A percentile compares a stretch with the other conserved stretches of the same genome.
Conservation (phyloP, 2,113 vertebrate species). For the Cyphomyrus discorhynchus region DNA sequence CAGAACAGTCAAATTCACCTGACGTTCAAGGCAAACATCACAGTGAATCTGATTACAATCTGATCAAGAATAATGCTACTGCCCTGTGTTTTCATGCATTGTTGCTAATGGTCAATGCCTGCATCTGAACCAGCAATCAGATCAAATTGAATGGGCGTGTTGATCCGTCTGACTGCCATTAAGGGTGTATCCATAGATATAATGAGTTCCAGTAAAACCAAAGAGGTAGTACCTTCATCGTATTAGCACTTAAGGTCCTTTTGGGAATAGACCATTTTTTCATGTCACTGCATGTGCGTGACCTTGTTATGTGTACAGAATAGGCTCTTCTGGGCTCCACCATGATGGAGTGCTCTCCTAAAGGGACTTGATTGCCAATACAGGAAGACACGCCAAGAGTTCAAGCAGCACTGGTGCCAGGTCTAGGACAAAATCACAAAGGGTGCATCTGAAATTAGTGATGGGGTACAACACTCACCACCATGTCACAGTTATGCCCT, state of each 20-base stretch:
- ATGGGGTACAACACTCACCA: background rate
- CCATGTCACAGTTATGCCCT: background rate
- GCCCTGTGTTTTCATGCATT: background rate
- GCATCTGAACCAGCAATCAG: background rate
- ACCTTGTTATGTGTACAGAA: background rate
- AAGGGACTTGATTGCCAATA: background rate
- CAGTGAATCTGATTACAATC: background rate
- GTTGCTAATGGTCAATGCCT: background rate
- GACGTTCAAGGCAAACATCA: background rate
- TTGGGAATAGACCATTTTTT: slow-evolving; percentile 5
- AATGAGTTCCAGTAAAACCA: background rate
- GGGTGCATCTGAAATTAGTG: background rate
- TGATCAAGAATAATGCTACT: background rate
- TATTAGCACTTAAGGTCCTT: background rate
- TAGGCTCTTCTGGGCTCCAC: background rate
- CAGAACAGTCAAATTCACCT: background rate
- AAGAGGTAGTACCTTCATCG: background rate
- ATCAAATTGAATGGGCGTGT: background rate
- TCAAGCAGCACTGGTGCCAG: background rate
- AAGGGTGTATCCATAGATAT: slow-evolving; percentile 1
- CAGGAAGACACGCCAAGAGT: background rate
- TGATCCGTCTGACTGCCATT: background rate
- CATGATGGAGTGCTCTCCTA: background rate
- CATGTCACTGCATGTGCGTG: background rate
- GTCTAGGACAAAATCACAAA: background rate